Evolutionary conservation across 2,113 vertebrate species (phyloP).

Genomic region (Catharus minimus): DNA sequence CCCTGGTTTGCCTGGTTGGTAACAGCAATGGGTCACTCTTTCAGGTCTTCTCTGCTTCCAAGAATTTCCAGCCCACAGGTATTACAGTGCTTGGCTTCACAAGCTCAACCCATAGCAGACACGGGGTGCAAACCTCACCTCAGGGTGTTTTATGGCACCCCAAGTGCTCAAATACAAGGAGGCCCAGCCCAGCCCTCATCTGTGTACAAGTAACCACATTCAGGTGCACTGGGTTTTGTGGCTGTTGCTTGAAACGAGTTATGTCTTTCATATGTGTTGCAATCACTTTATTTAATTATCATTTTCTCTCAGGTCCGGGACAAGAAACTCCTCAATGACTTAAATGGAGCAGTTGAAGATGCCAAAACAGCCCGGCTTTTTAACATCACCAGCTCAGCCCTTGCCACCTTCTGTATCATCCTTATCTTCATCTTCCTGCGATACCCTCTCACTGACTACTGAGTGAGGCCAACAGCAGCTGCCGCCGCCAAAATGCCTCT

Average conservation of each 20-base stretch:
- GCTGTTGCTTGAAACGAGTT: background rate
- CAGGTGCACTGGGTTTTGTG: background rate
- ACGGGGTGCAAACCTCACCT: background rate
- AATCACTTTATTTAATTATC: background rate
- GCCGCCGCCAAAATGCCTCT: background rate
- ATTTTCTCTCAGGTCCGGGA: constrained; percentile 74
- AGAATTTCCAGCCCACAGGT: background rate
- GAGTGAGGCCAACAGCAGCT: background rate
- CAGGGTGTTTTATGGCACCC: rapidly evolving
- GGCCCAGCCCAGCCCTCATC: background rate
- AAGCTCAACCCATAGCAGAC: background rate
- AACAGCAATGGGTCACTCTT: background rate
- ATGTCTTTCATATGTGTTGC: background rate
- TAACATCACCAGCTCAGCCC: constrained; percentile 83
- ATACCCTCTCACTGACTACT: constrained; percentile 81
- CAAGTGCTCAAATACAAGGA: background rate
- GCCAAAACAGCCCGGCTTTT: constrained; percentile 82
- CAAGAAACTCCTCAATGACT: constrained; percentile 82
- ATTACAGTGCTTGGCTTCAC: background rate
- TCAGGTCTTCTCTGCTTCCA: background rate
- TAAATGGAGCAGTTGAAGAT: constrained; percentile 81
- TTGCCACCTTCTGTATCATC: constrained; percentile 80
- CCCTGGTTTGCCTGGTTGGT: background rate
- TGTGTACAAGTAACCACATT: background rate
- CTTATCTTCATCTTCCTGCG: constrained; percentile 81